phyloP scores from a whole-genome alignment of 1,140 invertebrate species.

The Cardiocondyla obscurior region DNA sequence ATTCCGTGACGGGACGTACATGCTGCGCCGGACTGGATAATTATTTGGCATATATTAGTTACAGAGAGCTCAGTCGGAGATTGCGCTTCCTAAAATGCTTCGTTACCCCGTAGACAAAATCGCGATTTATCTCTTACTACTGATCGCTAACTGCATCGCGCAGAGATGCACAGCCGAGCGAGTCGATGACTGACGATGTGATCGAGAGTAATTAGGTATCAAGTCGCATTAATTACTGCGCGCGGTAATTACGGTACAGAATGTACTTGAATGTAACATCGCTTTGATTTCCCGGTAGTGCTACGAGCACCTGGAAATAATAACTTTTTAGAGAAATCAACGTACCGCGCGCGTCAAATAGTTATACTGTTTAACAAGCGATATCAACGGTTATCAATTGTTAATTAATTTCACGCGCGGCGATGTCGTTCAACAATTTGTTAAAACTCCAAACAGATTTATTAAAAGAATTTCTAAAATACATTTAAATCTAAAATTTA shows the following conservation, averaged over 20 bases:
- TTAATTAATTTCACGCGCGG: too few species aligned
- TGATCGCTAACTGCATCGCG: conserved; percentile 24
- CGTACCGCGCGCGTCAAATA: not conserved
- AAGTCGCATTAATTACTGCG: conserved; percentile 51
- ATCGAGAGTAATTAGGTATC: conserved; percentile 44
- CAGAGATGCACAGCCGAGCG: conserved; percentile 18
- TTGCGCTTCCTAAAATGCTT: conserved; percentile 53
- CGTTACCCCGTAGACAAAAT: conserved; percentile 43
- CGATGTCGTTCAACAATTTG: not conserved
- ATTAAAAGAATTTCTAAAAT: too few species aligned
- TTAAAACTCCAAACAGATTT: not conserved
- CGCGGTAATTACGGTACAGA: conserved; percentile 22
- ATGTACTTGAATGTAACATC: not conserved
- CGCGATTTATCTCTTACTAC: conserved; percentile 9
- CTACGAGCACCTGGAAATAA: not conserved
- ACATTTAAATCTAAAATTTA: not conserved
- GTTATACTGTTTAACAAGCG: too few species aligned
- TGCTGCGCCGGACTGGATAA: conserved; percentile 19
- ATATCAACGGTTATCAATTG: not conserved
- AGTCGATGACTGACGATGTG: conserved; percentile 48
- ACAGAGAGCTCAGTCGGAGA: conserved; percentile 21
- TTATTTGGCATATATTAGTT: conserved; percentile 55
- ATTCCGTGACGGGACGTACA: conserved; percentile 1
- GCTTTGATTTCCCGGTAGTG: not conserved
- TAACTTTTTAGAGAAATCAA: conserved; percentile 6